Base-by-base conservation (phyloP, 2,113 vertebrate genomes). In the Poeciliopsis occidentalis region DNA sequence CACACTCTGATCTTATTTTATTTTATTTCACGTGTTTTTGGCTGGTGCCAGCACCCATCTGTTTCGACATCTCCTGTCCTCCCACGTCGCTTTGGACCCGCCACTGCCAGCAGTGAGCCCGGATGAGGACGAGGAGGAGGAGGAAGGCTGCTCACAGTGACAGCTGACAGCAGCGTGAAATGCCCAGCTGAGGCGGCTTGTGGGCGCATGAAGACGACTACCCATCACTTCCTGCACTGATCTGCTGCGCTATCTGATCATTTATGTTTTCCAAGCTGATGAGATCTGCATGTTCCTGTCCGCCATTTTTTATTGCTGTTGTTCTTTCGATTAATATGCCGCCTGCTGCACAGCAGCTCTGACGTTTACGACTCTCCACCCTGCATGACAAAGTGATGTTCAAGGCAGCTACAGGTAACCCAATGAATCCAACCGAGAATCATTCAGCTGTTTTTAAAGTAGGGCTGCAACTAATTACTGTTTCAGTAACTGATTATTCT, bases 21-120 rank as follows among this genome's bases (percentile, higher is more conserved):
- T n/a, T 57, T 57, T 57, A 57, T n/a, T 57, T 57, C 22, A 8
- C 17, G 19, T 78, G 80, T 85, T 88, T 85, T 89, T 67, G 64
- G 60, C 68, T 73, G 67, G 67, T 86, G 82, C 84, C 80, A 83
- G 84, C 69, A 84, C 83, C 84, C 82, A 81, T 90, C 88, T 81
- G 80, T 78, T 85, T 86, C 75, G 30, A 72, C 74, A 79, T 81
- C 83, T 78, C 80, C 83, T 79, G 79, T 84, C 85, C 86, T 81
- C 90, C 83, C 80, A 87, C 75, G 12, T 69, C 80, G 76, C 72
- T 84, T 80, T 75, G 82, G 83, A 83, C 78, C 65, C 70, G 77
- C 79, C 81, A 32, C 69, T 60, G 57, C 62, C 54, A 34, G 51
- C 37, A 60, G 47, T 69, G 70, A 62, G 27, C 61, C 67, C 76